Evolutionary conservation across 2,113 vertebrate genomes (phyloP), one percentile per base, ranked within the genome.

Genomic region (Grus americana): DNA sequence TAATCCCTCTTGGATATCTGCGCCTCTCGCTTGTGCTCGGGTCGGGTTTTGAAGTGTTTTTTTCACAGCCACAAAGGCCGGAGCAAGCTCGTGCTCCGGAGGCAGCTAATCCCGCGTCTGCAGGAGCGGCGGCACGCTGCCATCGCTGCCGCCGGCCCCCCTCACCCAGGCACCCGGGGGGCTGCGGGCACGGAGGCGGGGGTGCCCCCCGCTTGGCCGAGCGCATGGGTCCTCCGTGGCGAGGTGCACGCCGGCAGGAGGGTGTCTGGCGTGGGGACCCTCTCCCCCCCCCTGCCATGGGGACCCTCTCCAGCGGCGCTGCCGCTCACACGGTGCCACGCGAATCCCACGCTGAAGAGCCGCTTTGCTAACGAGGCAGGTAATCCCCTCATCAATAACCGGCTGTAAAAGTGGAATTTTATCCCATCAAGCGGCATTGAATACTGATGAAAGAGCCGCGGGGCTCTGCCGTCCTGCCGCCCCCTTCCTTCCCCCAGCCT

Each of bases 311-410:
- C 42, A 44, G 11, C 42, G 42, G 42, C 42, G 42, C 42, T 83
- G 42, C 70, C 22, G 36, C 68, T 68, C 27, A 4, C 1, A 3
- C 58, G 20, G 34, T 11, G 1, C 42, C 1, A 0, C 12, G 2
- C 36, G 34, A 27, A 81, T 46, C 79, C 83, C 59, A 13, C 5
- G 2, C 90, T 2, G 40, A 27, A 44, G 59, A 70, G 54, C 63
- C 5, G 66, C 6, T 1, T 76, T 0, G 3, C 54, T 85, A 5
- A 47, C 22, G 61, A 82, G 91, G 65, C 75, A 40, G 91, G 93
- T 86, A 85, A 96, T 91, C 84, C 93, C 40, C 70, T 88, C 79
- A 34, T 79, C 87, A 57, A 79, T n/a, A 57, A 23, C 40, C 6
- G 10, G 19, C 88, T 71, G 61, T 26, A 59, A 57, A 62, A 66